phyloP scores from a whole-genome alignment of 2,888 invertebrate species.

The Phragmatobia fuliginosa region DNA sequence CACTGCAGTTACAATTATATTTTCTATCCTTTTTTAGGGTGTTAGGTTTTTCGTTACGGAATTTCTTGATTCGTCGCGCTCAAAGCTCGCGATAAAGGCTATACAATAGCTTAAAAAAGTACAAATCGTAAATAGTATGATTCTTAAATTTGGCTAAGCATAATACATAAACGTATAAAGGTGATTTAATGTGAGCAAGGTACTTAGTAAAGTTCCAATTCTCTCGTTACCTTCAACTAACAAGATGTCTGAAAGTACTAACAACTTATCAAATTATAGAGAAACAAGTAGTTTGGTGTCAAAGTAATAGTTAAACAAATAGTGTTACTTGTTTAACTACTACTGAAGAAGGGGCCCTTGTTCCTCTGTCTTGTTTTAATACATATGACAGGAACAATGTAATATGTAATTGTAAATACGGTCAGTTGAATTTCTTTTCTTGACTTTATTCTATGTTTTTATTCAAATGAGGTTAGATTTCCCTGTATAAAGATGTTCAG shows the following conservation, averaged over 20 bases:
- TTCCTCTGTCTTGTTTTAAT: neutral
- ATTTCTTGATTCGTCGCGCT: too few species aligned
- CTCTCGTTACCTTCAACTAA: conserved; percentile 4
- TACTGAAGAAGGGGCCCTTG: neutral
- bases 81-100: too few species aligned
- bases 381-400: neutral
- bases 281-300: neutral
- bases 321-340: neutral
- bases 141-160: too few species aligned
- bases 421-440: conserved; percentile 22
- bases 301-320: too few species aligned
- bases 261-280: conserved; percentile 17
- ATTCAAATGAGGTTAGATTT: neutral
- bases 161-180: conserved; percentile 2
- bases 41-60: too few species aligned
- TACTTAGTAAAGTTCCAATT: conserved; percentile 4
- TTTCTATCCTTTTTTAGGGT: too few species aligned
- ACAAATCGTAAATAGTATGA: too few species aligned
- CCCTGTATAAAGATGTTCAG: neutral
- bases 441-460: conserved; percentile 12
- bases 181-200: conserved; percentile 24
- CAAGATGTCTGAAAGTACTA: conserved; percentile 16
- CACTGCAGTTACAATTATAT: too few species aligned
- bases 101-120: too few species aligned
- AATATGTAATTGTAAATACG: conserved; percentile 21